A percentile compares a stretch with the other conserved stretches of the same genome.
phyloP scores from a whole-genome alignment of 1,140 invertebrate species.

The Lasioglossum baleicum region DNA sequence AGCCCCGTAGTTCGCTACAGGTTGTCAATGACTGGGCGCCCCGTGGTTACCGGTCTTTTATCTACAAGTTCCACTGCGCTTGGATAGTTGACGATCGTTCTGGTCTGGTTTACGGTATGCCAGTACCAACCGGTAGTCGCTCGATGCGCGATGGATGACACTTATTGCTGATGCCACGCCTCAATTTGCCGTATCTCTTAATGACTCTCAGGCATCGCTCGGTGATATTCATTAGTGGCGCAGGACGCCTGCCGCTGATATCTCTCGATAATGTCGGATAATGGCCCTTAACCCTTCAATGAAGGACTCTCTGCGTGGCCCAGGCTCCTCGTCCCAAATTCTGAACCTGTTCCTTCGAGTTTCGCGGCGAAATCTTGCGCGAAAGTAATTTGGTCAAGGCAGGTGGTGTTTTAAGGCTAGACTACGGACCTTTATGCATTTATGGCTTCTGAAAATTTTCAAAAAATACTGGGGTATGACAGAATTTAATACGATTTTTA shows the following conservation, averaged over 20 bases:
- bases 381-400: no score
- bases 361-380: no score
- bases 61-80: background rate
- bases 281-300: background rate
- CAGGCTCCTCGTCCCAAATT: no score
- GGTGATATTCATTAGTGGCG: background rate
- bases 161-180: background rate
- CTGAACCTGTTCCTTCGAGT: no score
- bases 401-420: no score
- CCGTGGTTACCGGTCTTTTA: background rate
- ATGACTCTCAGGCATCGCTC: background rate
- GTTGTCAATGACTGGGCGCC: background rate
- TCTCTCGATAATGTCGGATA: background rate
- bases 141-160: background rate
- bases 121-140: background rate
- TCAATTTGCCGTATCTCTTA: slow-evolving; percentile 7
- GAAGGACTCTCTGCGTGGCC: background rate
- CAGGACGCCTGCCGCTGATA: background rate
- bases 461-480: no score
- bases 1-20: background rate
- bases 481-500: no score
- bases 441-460: no score
- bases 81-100: background rate
- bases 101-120: no score
- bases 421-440: no score